Conservation (phyloP, 2,113 vertebrate genomes). For the Pterocles orientalis region DNA sequence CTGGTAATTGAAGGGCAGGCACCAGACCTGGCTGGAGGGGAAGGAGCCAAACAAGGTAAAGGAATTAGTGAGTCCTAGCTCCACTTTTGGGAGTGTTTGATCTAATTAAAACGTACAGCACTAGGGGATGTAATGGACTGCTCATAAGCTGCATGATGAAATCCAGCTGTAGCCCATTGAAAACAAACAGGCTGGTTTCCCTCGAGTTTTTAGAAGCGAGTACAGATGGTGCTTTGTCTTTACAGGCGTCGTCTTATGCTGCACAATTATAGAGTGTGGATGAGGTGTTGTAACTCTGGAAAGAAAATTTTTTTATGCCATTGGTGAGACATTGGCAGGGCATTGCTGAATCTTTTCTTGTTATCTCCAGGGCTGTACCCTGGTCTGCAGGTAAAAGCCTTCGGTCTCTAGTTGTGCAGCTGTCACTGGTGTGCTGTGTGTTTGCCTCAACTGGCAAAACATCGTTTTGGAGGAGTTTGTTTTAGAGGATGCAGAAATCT, state of each 20-base stretch:
- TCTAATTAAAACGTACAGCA: neutral
- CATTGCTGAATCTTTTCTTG: neutral
- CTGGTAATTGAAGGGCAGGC: constrained; percentile 13
- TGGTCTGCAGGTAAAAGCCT: neutral
- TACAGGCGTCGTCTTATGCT: neutral
- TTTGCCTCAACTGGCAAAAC: neutral
- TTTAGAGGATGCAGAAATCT: neutral
- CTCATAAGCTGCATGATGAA: neutral
- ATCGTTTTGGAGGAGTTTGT: neutral
- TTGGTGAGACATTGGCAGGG: neutral
- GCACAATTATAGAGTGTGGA: neutral
- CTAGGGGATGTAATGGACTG: neutral
- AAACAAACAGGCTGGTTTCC: neutral
- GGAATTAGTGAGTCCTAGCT: neutral
- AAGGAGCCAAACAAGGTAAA: neutral
- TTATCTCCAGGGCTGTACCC: neutral
- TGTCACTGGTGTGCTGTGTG: neutral
- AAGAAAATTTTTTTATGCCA: neutral
- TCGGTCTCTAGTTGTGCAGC: neutral
- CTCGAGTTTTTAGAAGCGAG: neutral
- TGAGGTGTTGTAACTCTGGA: neutral
- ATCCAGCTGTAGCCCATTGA: neutral
- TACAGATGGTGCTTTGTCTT: accelerated
- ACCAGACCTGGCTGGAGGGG: neutral
- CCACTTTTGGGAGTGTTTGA: neutral